Percentiles rank a stretch among this genome's conserved stretches.
These are phyloP conservation scores for Gambelia wislizenii DNA, from an alignment of 2,797 vertebrate genomes.

Conservation along the genomic window DNA sequence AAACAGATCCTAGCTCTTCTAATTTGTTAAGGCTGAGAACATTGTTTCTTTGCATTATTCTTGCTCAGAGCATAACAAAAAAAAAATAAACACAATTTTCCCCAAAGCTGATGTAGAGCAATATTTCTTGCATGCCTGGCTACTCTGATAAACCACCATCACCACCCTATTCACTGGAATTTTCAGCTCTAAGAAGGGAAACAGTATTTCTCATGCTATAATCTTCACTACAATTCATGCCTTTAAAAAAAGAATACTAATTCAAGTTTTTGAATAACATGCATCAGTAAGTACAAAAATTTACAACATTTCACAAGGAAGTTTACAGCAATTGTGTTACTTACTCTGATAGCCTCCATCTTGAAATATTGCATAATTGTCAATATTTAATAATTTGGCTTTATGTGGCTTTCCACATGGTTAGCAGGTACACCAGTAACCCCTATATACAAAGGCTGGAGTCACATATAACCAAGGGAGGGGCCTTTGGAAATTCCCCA, in stretches of 20 bases:
- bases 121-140: background rate
- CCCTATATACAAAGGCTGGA: too few species aligned
- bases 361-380: too few species aligned
- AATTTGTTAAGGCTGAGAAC: conserved; percentile 46
- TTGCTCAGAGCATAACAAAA: conserved; percentile 55
- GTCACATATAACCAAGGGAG: too few species aligned
- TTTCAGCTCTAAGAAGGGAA: conserved; percentile 10
- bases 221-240: background rate
- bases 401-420: too few species aligned
- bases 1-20: conserved; percentile 59
- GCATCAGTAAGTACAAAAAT: background rate
- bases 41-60: conserved; percentile 53
- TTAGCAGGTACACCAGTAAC: too few species aligned
- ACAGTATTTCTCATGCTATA: background rate
- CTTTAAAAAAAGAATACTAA: background rate
- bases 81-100: conserved; percentile 58
- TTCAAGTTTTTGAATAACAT: background rate
- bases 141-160: conserved; percentile 10
- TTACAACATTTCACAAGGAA: conserved; percentile 1
- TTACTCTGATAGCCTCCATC: too few species aligned
- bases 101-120: conserved; percentile 34
- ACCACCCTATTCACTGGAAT: background rate
- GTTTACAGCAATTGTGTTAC: background rate
- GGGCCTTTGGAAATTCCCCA: too few species aligned
- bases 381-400: too few species aligned